A percentile compares a stretch with the other conserved stretches of the same genome.
Evolutionary conservation across 2,888 invertebrate species (phyloP).

Genomic region (Synergus laeviventris): DNA sequence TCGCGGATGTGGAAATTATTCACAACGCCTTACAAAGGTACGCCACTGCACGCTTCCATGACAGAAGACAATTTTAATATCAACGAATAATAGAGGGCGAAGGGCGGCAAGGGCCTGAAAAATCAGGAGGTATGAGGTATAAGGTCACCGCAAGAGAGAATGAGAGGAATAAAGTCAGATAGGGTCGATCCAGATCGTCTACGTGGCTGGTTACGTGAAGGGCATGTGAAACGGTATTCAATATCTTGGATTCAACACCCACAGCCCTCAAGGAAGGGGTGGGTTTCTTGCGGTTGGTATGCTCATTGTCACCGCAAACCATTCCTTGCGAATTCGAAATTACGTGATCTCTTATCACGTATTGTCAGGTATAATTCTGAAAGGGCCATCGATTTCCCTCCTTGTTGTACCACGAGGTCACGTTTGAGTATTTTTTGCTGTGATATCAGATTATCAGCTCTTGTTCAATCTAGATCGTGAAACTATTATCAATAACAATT

Average conservation of each 20-base stretch:
- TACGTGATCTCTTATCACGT: conserved; percentile 59
- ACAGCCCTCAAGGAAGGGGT: conserved; percentile 46
- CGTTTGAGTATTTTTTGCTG: neutral
- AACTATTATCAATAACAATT: no score
- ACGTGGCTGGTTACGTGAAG: conserved; percentile 66
- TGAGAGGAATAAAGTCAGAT: conserved; percentile 46
- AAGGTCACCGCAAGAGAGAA: conserved; percentile 60
- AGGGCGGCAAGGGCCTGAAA: conserved; percentile 52
- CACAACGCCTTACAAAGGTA: conserved; percentile 13
- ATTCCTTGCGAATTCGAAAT: conserved; percentile 66
- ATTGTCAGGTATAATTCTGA: conserved; percentile 51
- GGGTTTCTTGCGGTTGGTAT: conserved; percentile 59
- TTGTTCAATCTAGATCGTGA: neutral
- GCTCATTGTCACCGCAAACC: conserved; percentile 70
- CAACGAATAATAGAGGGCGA: conserved; percentile 62
- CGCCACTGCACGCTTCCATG: conserved; percentile 49
- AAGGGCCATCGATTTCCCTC: conserved; percentile 53
- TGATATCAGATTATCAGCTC: neutral
- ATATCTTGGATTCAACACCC: conserved; percentile 63
- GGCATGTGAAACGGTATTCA: conserved; percentile 73
- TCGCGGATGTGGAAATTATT: conserved; percentile 25
- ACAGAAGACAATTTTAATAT: conserved; percentile 71
- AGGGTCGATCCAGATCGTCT: conserved; percentile 47
- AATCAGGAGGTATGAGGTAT: conserved; percentile 43
- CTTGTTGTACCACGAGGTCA: conserved; percentile 16